A percentile compares a stretch with the other conserved stretches of the same genome.
Evolutionary conservation across 2,113 vertebrate genomes (phyloP).

Genomic region (Arvicanthis niloticus): DNA sequence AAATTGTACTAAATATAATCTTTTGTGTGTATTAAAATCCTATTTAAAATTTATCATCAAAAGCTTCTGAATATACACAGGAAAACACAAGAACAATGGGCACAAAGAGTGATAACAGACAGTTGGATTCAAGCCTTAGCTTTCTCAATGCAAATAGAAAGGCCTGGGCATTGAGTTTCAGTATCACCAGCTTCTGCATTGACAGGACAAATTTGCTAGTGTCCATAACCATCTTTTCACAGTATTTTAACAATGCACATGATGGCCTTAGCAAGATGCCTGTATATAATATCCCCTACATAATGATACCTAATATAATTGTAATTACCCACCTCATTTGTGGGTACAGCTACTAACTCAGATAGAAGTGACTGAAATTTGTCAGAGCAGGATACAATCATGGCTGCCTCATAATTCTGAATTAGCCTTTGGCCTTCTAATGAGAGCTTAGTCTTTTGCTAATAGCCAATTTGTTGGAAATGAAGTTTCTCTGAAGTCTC

Average conservation of each 20-base stretch:
- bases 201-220: not conserved
- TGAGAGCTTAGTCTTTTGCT: constrained; percentile 56
- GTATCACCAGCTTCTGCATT: not conserved
- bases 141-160: not conserved
- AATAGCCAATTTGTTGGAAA: constrained; percentile 66
- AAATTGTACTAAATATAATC: not conserved
- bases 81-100: not conserved
- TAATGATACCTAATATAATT: constrained; percentile 50
- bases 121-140: not conserved
- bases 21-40: not conserved
- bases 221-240: not conserved
- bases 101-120: not conserved
- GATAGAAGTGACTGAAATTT: constrained; percentile 57
- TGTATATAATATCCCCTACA: constrained; percentile 37
- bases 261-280: constrained; percentile 15
- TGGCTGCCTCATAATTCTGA: constrained; percentile 42
- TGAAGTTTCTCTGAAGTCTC: constrained; percentile 50
- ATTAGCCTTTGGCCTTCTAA: constrained; percentile 60
- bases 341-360: constrained; percentile 31
- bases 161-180: not conserved
- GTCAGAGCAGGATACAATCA: constrained; percentile 59
- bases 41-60: not conserved
- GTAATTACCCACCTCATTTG: constrained; percentile 68
- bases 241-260: constrained; percentile 22
- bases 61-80: not conserved